These are phyloP conservation scores for Hemitrygon akajei DNA, from an alignment of 2,797 vertebrate genomes.

Conservation along the genomic window DNA sequence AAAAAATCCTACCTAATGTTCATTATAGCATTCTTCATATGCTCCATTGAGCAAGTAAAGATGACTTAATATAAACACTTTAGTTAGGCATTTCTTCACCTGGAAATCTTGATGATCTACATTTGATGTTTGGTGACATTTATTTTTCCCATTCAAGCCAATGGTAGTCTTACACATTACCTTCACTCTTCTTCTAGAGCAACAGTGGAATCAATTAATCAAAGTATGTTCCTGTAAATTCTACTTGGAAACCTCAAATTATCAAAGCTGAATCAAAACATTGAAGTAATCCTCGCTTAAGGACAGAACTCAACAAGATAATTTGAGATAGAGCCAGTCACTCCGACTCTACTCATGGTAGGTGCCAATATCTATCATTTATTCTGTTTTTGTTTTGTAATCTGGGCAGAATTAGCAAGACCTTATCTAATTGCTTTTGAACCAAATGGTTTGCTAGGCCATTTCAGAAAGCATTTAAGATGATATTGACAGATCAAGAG, in stretches of 20 bases:
- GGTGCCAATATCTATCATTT: background rate
- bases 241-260: background rate
- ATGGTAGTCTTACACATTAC: background rate
- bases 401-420: too few species aligned
- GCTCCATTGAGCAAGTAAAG: background rate
- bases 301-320: background rate
- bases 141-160: background rate
- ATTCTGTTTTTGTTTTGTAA: too few species aligned
- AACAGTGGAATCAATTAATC: background rate
- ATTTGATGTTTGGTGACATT: background rate
- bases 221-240: background rate
- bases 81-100: background rate
- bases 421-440: too few species aligned
- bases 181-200: background rate
- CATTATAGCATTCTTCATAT: background rate
- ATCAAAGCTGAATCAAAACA: background rate
- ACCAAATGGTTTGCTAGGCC: too few species aligned
- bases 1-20: background rate
- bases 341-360: too few species aligned
- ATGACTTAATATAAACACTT: background rate
- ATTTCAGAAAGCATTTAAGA: too few species aligned
- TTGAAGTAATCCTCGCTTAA: background rate
- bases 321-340: background rate
- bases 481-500: too few species aligned
- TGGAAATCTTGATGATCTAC: background rate